Evolutionary conservation across 2,113 vertebrate species (phyloP).

Genomic region (Mobula birostris): DNA sequence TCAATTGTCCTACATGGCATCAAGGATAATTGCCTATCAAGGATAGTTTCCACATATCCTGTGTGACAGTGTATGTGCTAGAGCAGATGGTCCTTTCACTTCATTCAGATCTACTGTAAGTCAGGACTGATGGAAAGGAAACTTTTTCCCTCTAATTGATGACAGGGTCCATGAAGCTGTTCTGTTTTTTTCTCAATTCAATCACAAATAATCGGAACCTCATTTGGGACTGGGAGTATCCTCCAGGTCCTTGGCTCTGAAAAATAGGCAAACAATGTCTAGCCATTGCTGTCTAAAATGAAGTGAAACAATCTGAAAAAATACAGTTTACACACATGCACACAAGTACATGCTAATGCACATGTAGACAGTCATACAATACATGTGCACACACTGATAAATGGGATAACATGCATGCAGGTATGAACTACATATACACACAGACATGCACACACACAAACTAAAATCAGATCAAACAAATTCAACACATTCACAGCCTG

Average conservation of each 20-base stretch:
- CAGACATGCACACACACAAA: not conserved
- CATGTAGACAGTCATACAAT: too few relatives aligned
- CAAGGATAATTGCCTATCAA: not conserved
- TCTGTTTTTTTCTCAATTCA: not conserved
- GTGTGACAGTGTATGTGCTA: not conserved
- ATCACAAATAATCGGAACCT: not conserved
- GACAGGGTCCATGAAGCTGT: not conserved
- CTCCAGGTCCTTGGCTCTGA: too few relatives aligned
- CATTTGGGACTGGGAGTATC: too few relatives aligned
- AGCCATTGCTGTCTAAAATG: too few relatives aligned
- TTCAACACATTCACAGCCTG: too few relatives aligned
- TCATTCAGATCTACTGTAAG: not conserved
- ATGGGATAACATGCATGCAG: too few relatives aligned
- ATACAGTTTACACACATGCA: too few relatives aligned
- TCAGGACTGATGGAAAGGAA: not conserved
- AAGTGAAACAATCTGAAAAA: too few relatives aligned
- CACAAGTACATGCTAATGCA: too few relatives aligned
- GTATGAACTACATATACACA: not conserved
- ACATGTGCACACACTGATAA: too few relatives aligned
- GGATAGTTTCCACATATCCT: not conserved
- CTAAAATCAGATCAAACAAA: too few relatives aligned
- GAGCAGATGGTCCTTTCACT: not conserved
- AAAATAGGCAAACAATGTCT: too few relatives aligned
- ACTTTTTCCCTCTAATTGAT: not conserved
- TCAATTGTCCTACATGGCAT: not conserved